phyloP scores from a whole-genome alignment of 92 coral and sea anemone species.

The Hydrozoanthus gracilis region DNA sequence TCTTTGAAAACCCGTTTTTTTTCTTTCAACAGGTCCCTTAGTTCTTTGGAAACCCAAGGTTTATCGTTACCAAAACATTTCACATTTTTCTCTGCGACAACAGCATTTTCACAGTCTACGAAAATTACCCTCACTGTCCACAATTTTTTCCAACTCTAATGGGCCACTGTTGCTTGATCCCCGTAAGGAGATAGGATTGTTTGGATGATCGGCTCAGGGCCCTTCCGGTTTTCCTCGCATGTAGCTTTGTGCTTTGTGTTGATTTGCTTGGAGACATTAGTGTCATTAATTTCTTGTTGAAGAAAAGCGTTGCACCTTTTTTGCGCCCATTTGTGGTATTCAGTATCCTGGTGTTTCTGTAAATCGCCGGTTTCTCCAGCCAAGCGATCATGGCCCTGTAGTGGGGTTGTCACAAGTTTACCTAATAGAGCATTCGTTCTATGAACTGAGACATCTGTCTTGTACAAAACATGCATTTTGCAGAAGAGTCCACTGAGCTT shows the following conservation, averaged over 20 bases:
- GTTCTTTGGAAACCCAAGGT: background rate
- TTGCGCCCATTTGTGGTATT: slow-evolving; percentile 33
- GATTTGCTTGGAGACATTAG: background rate
- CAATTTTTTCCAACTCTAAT: background rate
- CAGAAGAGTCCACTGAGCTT: background rate
- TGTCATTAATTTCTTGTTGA: background rate
- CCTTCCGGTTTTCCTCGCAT: background rate
- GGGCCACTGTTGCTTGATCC: background rate
- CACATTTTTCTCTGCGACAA: background rate
- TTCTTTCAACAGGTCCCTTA: background rate
- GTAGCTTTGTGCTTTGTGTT: background rate
- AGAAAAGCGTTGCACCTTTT: background rate
- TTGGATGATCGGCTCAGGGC: background rate
- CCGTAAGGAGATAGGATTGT: background rate
- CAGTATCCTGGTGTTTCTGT: slow-evolving; percentile 2
- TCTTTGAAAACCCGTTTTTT: background rate
- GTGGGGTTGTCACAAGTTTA: slow-evolving; percentile 34
- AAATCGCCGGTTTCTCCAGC: slow-evolving; percentile 32
- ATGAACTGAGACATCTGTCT: slow-evolving; percentile 5
- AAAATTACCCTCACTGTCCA: background rate
- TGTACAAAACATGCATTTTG: background rate
- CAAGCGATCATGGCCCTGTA: slow-evolving; percentile 8
- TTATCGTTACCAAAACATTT: background rate
- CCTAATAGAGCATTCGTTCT: slow-evolving; percentile 20
- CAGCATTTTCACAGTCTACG: background rate